These are phyloP conservation scores for Esox masquinongy DNA, from an alignment of 2,797 vertebrate genomes.

Conservation along the genomic window DNA sequence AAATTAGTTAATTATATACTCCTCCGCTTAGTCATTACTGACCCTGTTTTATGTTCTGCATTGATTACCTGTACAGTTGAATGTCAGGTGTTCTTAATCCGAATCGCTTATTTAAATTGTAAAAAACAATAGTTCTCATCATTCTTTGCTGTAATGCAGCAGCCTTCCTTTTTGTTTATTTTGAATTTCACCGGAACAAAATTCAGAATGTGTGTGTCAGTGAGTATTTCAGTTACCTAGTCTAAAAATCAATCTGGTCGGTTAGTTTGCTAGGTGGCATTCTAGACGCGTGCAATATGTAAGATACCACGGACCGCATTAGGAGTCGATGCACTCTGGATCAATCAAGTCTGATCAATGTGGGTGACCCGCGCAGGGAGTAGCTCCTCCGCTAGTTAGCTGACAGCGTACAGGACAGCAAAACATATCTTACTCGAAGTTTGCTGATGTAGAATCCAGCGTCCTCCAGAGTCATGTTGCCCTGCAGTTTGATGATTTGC, in stretches of 20 bases:
- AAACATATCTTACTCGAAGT: slow-evolving; percentile 80
- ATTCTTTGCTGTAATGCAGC: not conserved
- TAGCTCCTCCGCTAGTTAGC: not conserved
- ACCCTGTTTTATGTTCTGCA: not conserved
- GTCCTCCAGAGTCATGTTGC: slow-evolving; percentile 86
- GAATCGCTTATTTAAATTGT: not conserved
- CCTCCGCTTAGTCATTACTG: not conserved
- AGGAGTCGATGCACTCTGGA: no score
- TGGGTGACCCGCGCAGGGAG: no score
- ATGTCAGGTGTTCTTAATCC: not conserved
- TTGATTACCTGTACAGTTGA: not conserved
- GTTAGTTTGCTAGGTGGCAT: not conserved
- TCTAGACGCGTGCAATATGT: no score
- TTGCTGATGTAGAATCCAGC: slow-evolving; percentile 94
- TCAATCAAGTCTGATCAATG: no score
- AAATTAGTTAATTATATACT: not conserved
- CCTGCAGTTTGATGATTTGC: slow-evolving; percentile 87
- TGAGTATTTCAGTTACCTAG: no score
- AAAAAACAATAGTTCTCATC: not conserved
- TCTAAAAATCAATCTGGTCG: not conserved
- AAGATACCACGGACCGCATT: no score
- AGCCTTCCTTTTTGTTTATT: not conserved
- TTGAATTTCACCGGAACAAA: not conserved
- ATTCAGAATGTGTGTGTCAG: not conserved
- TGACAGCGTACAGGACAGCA: not conserved